Percentiles rank a stretch among this genome's conserved stretches.
phyloP scores from a whole-genome alignment of 2,888 invertebrate genomes.

The Dromius quadrimaculatus region DNA sequence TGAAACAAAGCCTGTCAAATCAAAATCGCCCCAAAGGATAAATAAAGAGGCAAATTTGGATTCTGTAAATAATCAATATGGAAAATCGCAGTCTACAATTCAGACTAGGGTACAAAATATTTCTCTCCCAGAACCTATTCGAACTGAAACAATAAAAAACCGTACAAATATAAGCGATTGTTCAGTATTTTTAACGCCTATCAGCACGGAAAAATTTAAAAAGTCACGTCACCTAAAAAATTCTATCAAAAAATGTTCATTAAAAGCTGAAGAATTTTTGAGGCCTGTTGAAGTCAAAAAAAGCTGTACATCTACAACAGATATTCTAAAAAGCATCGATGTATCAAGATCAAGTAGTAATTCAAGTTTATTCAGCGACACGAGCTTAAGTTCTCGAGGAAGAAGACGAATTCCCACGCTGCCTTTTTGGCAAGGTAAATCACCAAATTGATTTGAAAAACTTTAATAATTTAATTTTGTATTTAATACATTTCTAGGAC shows the following conservation, averaged over 20 bases:
- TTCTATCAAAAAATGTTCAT: not conserved
- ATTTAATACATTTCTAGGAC: not conserved
- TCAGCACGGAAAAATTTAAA: no score
- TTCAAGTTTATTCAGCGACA: not conserved
- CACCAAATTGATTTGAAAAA: no score
- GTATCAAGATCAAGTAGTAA: not conserved
- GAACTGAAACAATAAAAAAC: no score
- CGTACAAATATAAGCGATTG: no score
- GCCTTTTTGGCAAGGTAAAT: conserved; percentile 31
- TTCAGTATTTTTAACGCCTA: no score
- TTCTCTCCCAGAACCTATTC: no score
- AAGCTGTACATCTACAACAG: no score
- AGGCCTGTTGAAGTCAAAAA: not conserved
- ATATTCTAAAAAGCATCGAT: no score
- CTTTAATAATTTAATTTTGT: not conserved
- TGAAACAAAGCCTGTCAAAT: no score
- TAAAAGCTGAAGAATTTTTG: not conserved
- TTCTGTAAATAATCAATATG: not conserved
- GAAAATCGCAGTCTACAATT: not conserved
- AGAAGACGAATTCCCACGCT: conserved; percentile 3
- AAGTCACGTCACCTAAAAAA: no score
- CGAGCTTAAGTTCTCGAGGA: not conserved
- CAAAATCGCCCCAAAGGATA: no score
- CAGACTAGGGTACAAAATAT: not conserved
- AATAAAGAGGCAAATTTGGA: no score